Evolutionary conservation across 2,113 vertebrate species (phyloP).

Genomic region (Heteronetta atricapilla): DNA sequence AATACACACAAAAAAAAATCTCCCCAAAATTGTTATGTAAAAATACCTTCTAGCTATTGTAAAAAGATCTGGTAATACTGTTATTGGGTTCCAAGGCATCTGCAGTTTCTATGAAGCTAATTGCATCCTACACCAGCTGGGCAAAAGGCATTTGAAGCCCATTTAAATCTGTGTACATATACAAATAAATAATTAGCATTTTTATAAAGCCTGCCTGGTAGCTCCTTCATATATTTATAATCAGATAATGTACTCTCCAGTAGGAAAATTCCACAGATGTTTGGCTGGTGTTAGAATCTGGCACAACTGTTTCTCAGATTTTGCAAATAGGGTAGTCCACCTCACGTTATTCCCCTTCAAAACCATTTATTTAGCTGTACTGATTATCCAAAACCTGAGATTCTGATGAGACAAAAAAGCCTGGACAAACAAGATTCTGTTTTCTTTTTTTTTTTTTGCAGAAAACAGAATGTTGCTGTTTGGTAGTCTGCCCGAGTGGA

Average conservation of each 20-base stretch:
- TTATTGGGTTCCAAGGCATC: constrained; percentile 44
- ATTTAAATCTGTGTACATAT: constrained; percentile 58
- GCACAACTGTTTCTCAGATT: neutral
- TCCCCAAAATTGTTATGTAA: neutral
- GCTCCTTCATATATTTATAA: constrained; percentile 24
- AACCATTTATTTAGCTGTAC: neutral
- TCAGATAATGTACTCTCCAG: neutral
- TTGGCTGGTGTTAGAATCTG: constrained; percentile 20
- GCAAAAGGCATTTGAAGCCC: constrained; percentile 56
- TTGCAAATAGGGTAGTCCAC: neutral
- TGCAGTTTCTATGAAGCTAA: constrained; percentile 54
- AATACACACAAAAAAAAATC: neutral
- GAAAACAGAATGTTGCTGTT: neutral
- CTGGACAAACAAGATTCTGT: neutral
- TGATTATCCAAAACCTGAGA: neutral
- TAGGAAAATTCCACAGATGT: constrained; percentile 48
- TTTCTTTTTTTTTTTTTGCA: neutral
- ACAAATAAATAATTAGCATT: constrained; percentile 71
- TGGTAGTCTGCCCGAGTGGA: neutral
- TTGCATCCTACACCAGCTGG: constrained; percentile 57
- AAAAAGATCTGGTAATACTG: constrained; percentile 27
- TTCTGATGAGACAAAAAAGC: neutral
- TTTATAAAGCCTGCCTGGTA: constrained; percentile 54
- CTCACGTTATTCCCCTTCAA: neutral
- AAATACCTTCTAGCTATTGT: neutral